phyloP scores from a whole-genome alignment of 2,113 vertebrate genomes.

The Megaceryle maxima region DNA sequence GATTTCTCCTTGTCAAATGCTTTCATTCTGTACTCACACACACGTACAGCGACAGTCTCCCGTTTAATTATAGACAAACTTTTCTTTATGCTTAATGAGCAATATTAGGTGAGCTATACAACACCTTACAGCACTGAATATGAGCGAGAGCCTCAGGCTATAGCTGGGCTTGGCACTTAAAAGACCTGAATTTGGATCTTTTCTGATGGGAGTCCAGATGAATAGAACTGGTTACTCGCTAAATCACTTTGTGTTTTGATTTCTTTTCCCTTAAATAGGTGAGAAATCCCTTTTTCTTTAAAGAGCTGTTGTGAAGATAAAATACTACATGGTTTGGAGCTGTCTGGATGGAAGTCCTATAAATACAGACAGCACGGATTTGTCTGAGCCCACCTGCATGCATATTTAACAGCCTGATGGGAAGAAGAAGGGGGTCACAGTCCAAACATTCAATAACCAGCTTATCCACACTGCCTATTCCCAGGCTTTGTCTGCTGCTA shows the following conservation, averaged over 20 bases:
- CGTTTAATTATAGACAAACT: not conserved
- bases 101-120: not conserved
- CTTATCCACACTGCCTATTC: conserved; percentile 23
- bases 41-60: not conserved
- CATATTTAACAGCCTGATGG: conserved; percentile 39
- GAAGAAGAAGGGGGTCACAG: conserved; percentile 41
- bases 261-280: not conserved
- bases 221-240: not conserved
- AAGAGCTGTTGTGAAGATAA: not conserved
- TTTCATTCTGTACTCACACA: not conserved
- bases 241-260: not conserved
- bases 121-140: not conserved
- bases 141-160: not conserved
- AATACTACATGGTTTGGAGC: not conserved
- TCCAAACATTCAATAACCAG: conserved; percentile 32
- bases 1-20: not conserved
- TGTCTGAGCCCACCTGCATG: conserved; percentile 24
- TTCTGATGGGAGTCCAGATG: not conserved
- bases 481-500: conserved; percentile 3
- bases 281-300: not conserved
- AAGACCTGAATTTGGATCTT: not conserved
- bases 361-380: conserved; percentile 35
- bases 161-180: not conserved
- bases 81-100: not conserved
- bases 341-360: not conserved